These are phyloP conservation scores for Trichoplusia ni DNA, from an alignment of 1,140 invertebrate genomes.

Conservation along the genomic window DNA sequence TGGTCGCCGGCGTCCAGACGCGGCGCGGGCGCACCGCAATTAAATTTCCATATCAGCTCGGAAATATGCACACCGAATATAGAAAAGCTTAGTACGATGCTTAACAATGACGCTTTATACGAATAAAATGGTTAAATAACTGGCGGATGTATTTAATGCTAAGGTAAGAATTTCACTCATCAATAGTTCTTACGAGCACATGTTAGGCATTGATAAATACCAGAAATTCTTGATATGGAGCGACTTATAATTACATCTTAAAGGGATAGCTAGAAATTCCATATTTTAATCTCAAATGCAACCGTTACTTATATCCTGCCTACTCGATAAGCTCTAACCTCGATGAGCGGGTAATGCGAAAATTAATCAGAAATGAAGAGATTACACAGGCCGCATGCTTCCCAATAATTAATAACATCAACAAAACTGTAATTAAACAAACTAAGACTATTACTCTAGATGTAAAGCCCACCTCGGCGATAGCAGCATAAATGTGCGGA, in stretches of 20 bases:
- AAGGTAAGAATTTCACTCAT: not conserved
- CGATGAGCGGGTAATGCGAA: not conserved
- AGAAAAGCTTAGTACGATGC: slow-evolving; percentile 7
- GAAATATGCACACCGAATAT: slow-evolving; percentile 30
- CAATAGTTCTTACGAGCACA: not conserved
- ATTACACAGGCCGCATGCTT: slow-evolving; percentile 8
- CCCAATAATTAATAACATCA: slow-evolving; percentile 8
- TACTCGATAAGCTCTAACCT: slow-evolving; percentile 18
- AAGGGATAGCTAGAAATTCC: too few species aligned
- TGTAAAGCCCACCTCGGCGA: slow-evolving; percentile 11
- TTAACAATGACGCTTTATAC: slow-evolving; percentile 14
- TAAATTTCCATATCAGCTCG: slow-evolving; percentile 57
- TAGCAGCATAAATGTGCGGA: slow-evolving; percentile 9
- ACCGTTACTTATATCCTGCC: slow-evolving; percentile 18
- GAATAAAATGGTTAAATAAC: not conserved
- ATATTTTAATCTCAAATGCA: slow-evolving; percentile 1
- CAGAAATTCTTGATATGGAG: too few species aligned
- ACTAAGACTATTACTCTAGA: not conserved
- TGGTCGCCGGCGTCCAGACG: slow-evolving; percentile 36
- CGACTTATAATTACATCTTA: too few species aligned
- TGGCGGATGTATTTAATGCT: not conserved
- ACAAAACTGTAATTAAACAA: slow-evolving; percentile 13
- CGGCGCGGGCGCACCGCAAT: slow-evolving; percentile 37
- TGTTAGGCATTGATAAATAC: too few species aligned
- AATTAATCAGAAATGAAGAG: slow-evolving; percentile 23